Base-by-base conservation (phyloP, 2,888 invertebrate genomes). In the Diachrysia chrysitis region DNA sequence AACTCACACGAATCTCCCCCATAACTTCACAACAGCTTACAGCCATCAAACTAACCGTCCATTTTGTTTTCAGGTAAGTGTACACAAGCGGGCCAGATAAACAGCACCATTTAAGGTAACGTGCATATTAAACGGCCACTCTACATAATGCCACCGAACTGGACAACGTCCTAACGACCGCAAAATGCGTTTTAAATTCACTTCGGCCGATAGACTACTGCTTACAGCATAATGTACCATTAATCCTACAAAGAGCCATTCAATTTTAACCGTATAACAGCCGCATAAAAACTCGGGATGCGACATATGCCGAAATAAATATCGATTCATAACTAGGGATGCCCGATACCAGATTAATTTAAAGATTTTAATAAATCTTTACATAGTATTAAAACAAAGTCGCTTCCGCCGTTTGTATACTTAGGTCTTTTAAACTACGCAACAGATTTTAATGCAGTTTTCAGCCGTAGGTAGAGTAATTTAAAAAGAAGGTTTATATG, bases 261-360 rank as follows among this genome's bases (percentile, higher is more conserved):
- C 88, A 87, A 86, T 85, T 85, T 88, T 84, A 85, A 85, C 81
- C 75, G 81, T 85, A 82, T 83, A 82, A 88, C 87, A 83, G 88
- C 84, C 87, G 85, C 86, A 89, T 88, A 92, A 91, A 90, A 92
- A 90, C 87, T 78, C 83, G 82, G 78, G 79, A 16, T 58, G 84
- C 84, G 85, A 86, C 87, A 89, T 86, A 88, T 87, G 73, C 88
- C 90, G 90, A 93, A 93, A 93, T 92, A 92, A 92, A 93, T 93
- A 92, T 92, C 91, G 91, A 92, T 90, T 93, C 90, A 92, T 79
- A 69, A 73, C 25, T 72, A 81, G 80, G 80, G 80, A 67, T 73
- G 61, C 37, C 82, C 67, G 48, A 29, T n/a, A 2, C 6, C 1
- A 0, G 25, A 35, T 10, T 60, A 5, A 23, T 3, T 51, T 37